phyloP scores from a whole-genome alignment of 30 jellyfish, hydroid and myxozoan genomes.

The Turritopsis rubra region DNA sequence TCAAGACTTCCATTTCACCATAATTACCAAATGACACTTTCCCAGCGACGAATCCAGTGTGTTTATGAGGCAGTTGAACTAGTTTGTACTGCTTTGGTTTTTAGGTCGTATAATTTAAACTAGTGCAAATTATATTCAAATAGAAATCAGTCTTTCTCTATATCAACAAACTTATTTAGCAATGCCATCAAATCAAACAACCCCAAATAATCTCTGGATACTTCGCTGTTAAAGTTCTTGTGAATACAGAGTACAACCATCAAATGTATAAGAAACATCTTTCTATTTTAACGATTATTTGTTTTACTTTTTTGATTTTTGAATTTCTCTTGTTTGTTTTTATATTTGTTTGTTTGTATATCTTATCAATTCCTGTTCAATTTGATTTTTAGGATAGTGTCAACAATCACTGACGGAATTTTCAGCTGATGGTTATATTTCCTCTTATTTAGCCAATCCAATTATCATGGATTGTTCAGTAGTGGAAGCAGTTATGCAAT shows the following conservation, averaged over 20 bases:
- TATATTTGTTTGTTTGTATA: too few relatives aligned
- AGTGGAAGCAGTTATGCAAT: not conserved
- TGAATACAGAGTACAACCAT: conserved; percentile 11
- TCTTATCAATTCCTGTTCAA: not conserved
- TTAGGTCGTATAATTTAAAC: too few relatives aligned
- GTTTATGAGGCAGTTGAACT: too few relatives aligned
- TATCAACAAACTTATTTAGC: too few relatives aligned
- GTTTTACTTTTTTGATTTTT: not conserved
- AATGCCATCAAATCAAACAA: too few relatives aligned
- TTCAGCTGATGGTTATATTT: not conserved
- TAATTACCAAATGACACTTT: too few relatives aligned
- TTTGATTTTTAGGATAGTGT: not conserved
- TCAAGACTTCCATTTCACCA: too few relatives aligned
- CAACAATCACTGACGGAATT: not conserved
- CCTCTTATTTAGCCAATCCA: not conserved
- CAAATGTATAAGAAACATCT: not conserved
- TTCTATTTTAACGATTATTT: not conserved
- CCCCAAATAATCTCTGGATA: not conserved
- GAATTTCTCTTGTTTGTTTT: not conserved
- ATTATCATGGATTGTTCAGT: not conserved
- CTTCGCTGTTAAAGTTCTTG: not conserved
- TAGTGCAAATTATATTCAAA: too few relatives aligned
- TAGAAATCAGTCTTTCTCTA: too few relatives aligned
- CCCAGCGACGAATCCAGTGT: too few relatives aligned
- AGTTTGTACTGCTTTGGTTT: too few relatives aligned